Base-by-base conservation (phyloP, 1,140 invertebrate genomes). In the Drosophila murphyi region DNA sequence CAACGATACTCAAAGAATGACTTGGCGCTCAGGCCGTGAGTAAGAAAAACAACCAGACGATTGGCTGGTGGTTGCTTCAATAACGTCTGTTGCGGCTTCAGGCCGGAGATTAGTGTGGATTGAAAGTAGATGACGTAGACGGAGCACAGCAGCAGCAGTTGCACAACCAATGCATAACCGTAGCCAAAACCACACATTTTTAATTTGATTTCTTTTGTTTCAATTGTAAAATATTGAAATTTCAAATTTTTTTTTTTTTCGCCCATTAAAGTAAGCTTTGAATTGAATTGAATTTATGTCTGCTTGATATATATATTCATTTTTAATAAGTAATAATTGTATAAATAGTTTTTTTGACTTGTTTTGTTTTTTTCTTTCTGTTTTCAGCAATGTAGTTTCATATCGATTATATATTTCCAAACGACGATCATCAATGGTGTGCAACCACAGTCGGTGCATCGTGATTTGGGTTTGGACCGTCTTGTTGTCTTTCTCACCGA, bases 401-500 rank as follows among this genome's bases (percentile, higher is more conserved):
- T 95, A 35, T 94, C 95, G 78, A 94, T 94, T 73, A 94, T 95
- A 12, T 95, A 95, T 85, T 95, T 95, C 86, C 94, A 94, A 75
- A 94, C 94, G 29, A 94, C 94, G 6, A 91, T 95, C 12, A 93
- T 95, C 6, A 92, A 92, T 69, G 93, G 94, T 57, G 92, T 95
- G 73, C 64, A 78, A 7, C 93, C 93, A 10, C 93, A 94, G 77
- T 74, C 82, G 72, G 93, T 94, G 10, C 72, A 88, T 45, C 91
- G 93, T 45, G 82, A 65, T 2, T 50, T 77, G 41, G 68, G 59
- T 0, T 20, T 85, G 0, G 96, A 96, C 90, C 93, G 92, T 31
- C 89, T 98, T 29, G 95, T 98, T 35, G 93, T 99, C 3, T 96
- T 98, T 92, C 95, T 98, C n/a, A 95, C 96, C 29, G 98, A 99